phyloP scores from a whole-genome alignment of 2,888 invertebrate species.

The Mechanitis mazaeus region DNA sequence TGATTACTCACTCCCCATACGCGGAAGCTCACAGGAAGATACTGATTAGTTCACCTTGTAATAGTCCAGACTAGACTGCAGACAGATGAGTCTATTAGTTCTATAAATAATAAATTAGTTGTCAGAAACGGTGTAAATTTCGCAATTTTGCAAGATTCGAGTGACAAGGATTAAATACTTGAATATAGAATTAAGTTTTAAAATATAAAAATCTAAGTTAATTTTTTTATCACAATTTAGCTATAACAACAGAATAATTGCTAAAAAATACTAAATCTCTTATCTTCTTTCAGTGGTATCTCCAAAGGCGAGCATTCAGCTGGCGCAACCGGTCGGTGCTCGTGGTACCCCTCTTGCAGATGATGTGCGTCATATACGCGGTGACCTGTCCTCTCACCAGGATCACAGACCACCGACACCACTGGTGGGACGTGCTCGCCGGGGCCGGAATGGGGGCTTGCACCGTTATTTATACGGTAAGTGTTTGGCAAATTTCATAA shows the following conservation, averaged over 20 bases:
- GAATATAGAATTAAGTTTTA: too few species aligned
- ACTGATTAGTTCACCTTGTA: neutral
- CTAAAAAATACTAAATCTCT: neutral
- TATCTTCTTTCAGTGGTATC: conserved; percentile 76
- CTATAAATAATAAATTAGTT: too few species aligned
- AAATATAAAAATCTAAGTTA: too few species aligned
- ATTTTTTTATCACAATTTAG: neutral
- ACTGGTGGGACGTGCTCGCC: conserved; percentile 87
- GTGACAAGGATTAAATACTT: too few species aligned
- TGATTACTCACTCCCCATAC: conserved; percentile 1
- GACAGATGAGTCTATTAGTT: too few species aligned
- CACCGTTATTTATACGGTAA: conserved; percentile 78
- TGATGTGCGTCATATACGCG: conserved; percentile 78
- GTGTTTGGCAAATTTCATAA: conserved; percentile 25
- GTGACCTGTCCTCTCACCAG: conserved; percentile 80
- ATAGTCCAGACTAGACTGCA: neutral
- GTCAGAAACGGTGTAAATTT: too few species aligned
- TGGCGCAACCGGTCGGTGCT: conserved; percentile 68
- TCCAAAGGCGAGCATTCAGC: conserved; percentile 76
- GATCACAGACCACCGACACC: conserved; percentile 84
- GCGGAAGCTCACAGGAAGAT: neutral
- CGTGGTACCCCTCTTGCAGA: conserved; percentile 79
- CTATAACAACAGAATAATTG: neutral
- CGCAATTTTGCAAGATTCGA: too few species aligned
- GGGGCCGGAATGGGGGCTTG: conserved; percentile 78